A percentile compares a stretch with the other conserved stretches of the same genome.
These are phyloP conservation scores for Euzetes globulus DNA, from an alignment of 2,888 invertebrate genomes.

Conservation along the genomic window DNA sequence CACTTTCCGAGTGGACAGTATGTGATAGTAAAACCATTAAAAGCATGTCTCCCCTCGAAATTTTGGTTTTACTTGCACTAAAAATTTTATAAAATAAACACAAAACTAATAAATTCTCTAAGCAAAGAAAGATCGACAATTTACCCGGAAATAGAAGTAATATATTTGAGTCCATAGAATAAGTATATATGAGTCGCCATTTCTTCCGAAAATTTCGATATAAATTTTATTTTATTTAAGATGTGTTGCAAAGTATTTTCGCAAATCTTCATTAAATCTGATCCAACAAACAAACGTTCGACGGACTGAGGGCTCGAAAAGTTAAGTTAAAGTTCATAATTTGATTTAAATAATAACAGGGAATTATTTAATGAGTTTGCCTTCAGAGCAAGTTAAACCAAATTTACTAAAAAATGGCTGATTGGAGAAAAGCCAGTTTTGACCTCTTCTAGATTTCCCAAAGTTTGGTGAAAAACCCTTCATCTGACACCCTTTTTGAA, in stretches of 20 bases:
- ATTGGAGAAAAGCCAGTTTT: no score
- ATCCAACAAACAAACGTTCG: not conserved
- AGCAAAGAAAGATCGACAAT: not conserved
- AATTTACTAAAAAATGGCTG: no score
- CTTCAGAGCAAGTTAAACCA: no score
- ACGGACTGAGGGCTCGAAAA: not conserved
- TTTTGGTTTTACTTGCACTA: not conserved
- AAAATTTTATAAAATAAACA: not conserved
- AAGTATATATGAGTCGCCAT: not conserved
- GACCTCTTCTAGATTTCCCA: no score
- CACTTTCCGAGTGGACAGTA: not conserved
- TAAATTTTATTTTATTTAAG: not conserved
- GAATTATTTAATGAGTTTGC: no score
- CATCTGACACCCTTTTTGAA: no score
- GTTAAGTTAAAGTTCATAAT: no score
- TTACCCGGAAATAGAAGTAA: slow-evolving; percentile 8
- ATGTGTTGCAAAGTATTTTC: slow-evolving; percentile 1
- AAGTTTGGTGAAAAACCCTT: no score
- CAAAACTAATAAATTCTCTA: not conserved
- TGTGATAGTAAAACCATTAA: slow-evolving; percentile 7
- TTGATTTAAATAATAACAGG: no score
- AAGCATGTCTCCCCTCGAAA: slow-evolving; percentile 28
- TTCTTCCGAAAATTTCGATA: not conserved
- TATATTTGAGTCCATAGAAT: slow-evolving; percentile 22
- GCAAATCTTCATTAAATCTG: not conserved